Evolutionary conservation across 2,113 vertebrate genomes (phyloP).

Genomic region (Laticauda laticaudata): DNA sequence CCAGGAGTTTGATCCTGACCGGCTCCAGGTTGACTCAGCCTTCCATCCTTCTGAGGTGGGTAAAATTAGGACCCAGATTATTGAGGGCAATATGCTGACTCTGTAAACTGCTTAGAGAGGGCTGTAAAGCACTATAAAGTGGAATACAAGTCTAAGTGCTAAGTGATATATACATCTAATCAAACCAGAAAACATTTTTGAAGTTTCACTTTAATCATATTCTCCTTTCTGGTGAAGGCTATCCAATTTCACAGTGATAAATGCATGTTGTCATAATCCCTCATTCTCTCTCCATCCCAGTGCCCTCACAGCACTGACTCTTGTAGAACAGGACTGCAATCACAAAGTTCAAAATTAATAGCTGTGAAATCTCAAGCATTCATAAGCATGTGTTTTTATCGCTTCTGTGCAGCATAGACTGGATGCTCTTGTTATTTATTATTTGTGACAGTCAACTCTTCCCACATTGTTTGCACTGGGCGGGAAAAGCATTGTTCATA

Average conservation of each 20-base stretch:
- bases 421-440: slow-evolving; percentile 62
- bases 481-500: slow-evolving; percentile 55
- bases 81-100: no score
- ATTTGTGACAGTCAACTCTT: slow-evolving; percentile 67
- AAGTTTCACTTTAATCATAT: slow-evolving; percentile 24
- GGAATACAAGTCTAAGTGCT: no score
- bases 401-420: slow-evolving; percentile 47
- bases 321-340: slow-evolving; percentile 61
- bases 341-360: slow-evolving; percentile 67
- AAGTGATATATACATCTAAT: not conserved
- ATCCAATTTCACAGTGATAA: slow-evolving; percentile 46
- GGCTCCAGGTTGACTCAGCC: no score
- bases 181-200: slow-evolving; percentile 19
- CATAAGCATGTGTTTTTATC: slow-evolving; percentile 59
- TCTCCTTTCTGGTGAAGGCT: slow-evolving; percentile 31
- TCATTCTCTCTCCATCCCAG: slow-evolving; percentile 32
- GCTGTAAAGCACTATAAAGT: no score
- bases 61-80: no score
- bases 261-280: slow-evolving; percentile 50
- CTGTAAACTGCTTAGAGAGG: no score
- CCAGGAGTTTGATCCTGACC: no score
- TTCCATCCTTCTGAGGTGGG: no score
- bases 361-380: slow-evolving; percentile 59
- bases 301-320: slow-evolving; percentile 57
- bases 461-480: slow-evolving; percentile 48